Percentiles rank a stretch among this genome's conserved stretches.
These are phyloP conservation scores for Thalassophryne amazonica DNA, from an alignment of 2,797 vertebrate species.

Conservation along the genomic window DNA sequence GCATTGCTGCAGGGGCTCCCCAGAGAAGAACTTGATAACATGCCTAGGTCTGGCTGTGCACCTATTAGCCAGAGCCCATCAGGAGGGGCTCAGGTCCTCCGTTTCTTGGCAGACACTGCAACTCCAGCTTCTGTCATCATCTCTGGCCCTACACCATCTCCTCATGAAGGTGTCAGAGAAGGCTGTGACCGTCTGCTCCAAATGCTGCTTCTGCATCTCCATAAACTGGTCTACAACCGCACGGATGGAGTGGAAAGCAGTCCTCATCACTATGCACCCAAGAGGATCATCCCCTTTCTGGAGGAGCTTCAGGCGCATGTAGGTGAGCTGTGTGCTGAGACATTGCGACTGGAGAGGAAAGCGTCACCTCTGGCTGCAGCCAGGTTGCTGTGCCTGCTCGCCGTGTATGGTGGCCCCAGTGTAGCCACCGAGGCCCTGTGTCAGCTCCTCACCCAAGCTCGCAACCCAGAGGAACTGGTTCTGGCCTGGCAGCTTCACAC, in stretches of 20 bases:
- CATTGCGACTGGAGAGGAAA: constrained; percentile 87
- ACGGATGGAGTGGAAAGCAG: constrained; percentile 59
- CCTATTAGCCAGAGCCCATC: constrained; percentile 87
- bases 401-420: constrained; percentile 85
- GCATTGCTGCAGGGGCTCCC: constrained; percentile 82
- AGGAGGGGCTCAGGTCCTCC: constrained; percentile 84
- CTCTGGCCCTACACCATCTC: constrained; percentile 82
- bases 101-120: constrained; percentile 89
- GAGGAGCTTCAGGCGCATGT: constrained; percentile 86
- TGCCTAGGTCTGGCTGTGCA: constrained; percentile 88
- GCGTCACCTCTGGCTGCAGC: constrained; percentile 91
- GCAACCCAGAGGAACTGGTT: constrained; percentile 86
- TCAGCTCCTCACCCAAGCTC: constrained; percentile 84
- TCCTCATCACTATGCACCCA: constrained; percentile 40
- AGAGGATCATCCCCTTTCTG: constrained; percentile 84
- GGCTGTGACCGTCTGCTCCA: constrained; percentile 91
- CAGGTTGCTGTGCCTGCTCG: constrained; percentile 87
- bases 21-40: constrained; percentile 88
- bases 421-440: constrained; percentile 88
- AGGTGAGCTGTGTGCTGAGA: constrained; percentile 85
- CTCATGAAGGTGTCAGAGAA: constrained; percentile 88
- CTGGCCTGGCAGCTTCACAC: constrained; percentile 87
- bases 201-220: constrained; percentile 88
- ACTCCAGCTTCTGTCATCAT: constrained; percentile 92
- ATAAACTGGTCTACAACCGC: constrained; percentile 88